Evolutionary conservation across 2,113 vertebrate species (phyloP), one percentile per base, ranked within the genome.

Genomic region (Pseudopodoces humilis): DNA sequence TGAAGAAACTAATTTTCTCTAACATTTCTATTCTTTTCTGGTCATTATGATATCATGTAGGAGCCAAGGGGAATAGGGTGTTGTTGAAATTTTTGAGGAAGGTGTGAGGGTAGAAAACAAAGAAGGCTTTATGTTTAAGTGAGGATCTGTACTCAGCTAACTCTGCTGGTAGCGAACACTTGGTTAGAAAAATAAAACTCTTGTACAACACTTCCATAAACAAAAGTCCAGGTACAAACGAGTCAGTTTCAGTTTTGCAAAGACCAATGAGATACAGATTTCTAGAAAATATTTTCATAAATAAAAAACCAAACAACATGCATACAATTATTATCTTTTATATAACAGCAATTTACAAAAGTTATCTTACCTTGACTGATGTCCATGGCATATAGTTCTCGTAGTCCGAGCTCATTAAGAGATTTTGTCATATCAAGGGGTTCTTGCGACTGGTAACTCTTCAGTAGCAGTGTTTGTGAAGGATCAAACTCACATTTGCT

Each of bases 401-500:
- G 98, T 91, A 99, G 97, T 78, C 98, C 98, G 33, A 98, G 98
- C 88, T 99, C 99, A 95, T 99, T 99, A 37, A 99, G 99, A 76
- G 98, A 99, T 91, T 97, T 98, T 74, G 98, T 98, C 97, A 99
- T 77, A 94, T 99, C 99, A 68, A 99, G 97, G 23, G 98, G 97
- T 69, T 98, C 98, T 92, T 98, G 98, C 72, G 98, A 99, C n/a
- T 98, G 98, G 83, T 98, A 98, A 52, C 98, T 98, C 96, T 98
- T 99, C 94, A 99, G 76, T 39, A 99, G 91, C 60, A 99, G 84
- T 6, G 99, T 99, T 31, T 98, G 98, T 41, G 95, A 96, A 9
- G 97, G 96, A 92, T 99, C 98, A 96, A 99, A 99, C 94, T 99
- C 99, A 98, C 99, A 99, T 98, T 99, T 99, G 88, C 98, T 99